Percentiles rank a stretch among this genome's conserved stretches.
Conservation (phyloP, 2,797 vertebrate species). For the Catostomus latipinnis region DNA sequence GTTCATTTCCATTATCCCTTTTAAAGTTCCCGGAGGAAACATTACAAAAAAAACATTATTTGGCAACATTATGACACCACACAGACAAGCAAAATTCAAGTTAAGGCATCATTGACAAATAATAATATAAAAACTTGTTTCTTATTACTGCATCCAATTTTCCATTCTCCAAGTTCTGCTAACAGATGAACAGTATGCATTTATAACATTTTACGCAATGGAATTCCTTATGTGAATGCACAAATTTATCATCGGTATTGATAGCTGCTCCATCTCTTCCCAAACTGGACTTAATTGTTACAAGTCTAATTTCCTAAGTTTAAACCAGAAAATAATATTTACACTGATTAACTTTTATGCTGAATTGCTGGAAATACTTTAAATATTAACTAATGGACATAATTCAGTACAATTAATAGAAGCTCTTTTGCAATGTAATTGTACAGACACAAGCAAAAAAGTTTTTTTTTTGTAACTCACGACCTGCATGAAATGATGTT, state of each 20-base stretch:
- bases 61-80: not conserved
- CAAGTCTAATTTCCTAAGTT: not conserved
- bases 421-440: too few species aligned
- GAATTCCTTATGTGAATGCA: not conserved
- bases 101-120: too few species aligned
- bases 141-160: too few species aligned
- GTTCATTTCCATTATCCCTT: conserved; percentile 12
- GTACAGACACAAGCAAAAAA: too few species aligned
- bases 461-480: too few species aligned
- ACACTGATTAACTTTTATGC: not conserved
- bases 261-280: not conserved
- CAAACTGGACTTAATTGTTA: conserved; percentile 5
- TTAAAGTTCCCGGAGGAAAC: not conserved
- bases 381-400: conserved; percentile 41
- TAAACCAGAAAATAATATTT: conserved; percentile 32
- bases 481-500: too few species aligned
- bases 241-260: conserved; percentile 8
- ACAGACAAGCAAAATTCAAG: too few species aligned
- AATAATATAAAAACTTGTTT: too few species aligned
- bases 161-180: too few species aligned
- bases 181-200: too few species aligned
- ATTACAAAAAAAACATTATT: not conserved
- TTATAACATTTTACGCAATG: too few species aligned
- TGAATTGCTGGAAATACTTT: not conserved
- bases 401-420: too few species aligned